Conservation (phyloP, 2,113 vertebrate genomes). For the Cromileptes altivelis region DNA sequence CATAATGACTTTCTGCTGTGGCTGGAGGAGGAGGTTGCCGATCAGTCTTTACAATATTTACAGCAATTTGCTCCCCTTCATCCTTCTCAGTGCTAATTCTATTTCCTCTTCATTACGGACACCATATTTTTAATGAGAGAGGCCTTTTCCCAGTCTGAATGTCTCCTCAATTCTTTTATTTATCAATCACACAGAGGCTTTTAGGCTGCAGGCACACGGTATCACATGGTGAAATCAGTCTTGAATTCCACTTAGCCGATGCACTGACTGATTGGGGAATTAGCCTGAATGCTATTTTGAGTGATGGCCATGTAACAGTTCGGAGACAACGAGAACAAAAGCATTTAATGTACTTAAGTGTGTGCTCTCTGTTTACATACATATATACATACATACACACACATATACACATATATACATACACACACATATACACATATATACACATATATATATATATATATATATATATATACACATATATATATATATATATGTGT, state of each 20-base stretch:
- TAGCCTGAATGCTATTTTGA: conserved; percentile 66
- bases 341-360: neutral
- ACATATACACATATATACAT: fast-evolving
- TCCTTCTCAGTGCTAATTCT: conserved; percentile 75
- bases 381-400: too few species aligned
- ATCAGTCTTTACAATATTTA: conserved; percentile 80
- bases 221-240: conserved; percentile 67
- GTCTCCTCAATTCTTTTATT: conserved; percentile 70
- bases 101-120: conserved; percentile 76
- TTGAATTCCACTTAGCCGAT: conserved; percentile 70
- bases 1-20: conserved; percentile 81
- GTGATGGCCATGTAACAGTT: conserved; percentile 45
- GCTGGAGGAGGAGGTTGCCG: conserved; percentile 65
- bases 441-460: too few species aligned
- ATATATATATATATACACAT: too few species aligned
- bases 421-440: fast-evolving
- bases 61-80: conserved; percentile 71
- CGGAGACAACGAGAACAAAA: conserved; percentile 42
- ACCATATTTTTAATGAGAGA: conserved; percentile 75
- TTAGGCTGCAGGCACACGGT: conserved; percentile 61
- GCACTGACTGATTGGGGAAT: conserved; percentile 69
- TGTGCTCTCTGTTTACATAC: neutral
- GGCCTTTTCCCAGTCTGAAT: conserved; percentile 51
- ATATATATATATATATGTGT: too few species aligned
- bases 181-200: conserved; percentile 77